Base-by-base conservation (phyloP, 2,888 invertebrate genomes). In the Hypolimnas misippus region DNA sequence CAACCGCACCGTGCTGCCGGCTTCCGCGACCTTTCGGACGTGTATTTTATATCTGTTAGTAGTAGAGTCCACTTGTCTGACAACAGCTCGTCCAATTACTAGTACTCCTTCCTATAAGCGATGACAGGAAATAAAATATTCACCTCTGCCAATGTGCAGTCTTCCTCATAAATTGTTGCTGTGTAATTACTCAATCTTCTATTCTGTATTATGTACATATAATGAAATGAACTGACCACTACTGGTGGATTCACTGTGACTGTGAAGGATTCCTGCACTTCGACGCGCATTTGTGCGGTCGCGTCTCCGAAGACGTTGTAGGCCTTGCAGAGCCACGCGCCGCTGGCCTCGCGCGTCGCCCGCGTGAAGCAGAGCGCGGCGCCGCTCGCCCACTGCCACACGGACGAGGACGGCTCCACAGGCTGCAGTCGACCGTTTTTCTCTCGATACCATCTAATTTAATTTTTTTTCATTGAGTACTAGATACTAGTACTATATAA, bases 271-370 rank as follows among this genome's bases (percentile, higher is more conserved):
- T 94, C 94, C 52, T 92, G 92, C 40, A 96, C 94, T 52, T 89
- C 89, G 25, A 96, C 87, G 63, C 93, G 92, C 64, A 94, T 90
- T 72, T 94, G 94, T 54, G 94, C 92, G 38, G 94, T 92, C 73
- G 94, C 94, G 77, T 94, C 94, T 3, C 96, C 96, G 72, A 93
- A 93, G 70, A 92, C 91, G 84, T 95, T 96, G 77, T 93, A 93
- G 7, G 94, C 95, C 72, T 94, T 93, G 84, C 96, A 96, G 57
- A 94, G 93, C 92, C 96, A 96, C 52, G 93, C 89, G 35, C 96
- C 96, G 25, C 92, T 92, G 74, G 94, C 94, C 55, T 90, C 83
- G 3, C 94, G 94, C 3, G 91, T 85, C 74, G 94, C 95, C 73
- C 93, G 93, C 44, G 93, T 93, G 65, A 93, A 90, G 83, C 96